These are phyloP conservation scores for Ibycter americanus DNA, from an alignment of 2,797 vertebrate genomes.

Conservation along the genomic window DNA sequence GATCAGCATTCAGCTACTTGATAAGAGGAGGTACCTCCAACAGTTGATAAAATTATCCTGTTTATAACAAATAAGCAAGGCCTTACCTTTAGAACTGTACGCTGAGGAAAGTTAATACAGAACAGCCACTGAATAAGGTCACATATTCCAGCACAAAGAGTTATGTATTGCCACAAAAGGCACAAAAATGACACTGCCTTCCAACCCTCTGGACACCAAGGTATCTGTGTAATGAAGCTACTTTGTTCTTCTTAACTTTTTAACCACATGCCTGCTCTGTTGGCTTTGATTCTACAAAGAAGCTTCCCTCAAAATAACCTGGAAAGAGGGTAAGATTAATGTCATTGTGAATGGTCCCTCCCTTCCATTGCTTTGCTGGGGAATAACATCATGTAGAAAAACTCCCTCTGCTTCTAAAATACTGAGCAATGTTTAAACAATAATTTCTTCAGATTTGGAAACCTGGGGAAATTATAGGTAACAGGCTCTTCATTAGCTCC, in stretches of 20 bases:
- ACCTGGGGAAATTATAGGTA: not conserved
- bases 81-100: not conserved
- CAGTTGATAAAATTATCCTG: not conserved
- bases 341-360: not conserved
- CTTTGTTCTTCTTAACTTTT: not conserved
- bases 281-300: not conserved
- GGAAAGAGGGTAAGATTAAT: not conserved
- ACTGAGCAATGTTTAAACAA: not conserved
- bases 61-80: not conserved
- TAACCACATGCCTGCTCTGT: not conserved
- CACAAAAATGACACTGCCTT: not conserved
- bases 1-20: constrained; percentile 36
- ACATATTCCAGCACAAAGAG: not conserved
- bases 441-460: not conserved
- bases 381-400: not conserved
- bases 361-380: not conserved
- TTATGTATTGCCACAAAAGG: not conserved
- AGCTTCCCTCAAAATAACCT: not conserved
- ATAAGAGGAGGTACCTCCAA: constrained; percentile 5
- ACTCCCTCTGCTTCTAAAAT: not conserved
- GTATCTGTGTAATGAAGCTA: not conserved
- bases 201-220: not conserved
- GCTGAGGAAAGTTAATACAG: not conserved
- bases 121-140: not conserved
- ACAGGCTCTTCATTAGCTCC: not conserved